Evolutionary conservation across 2,888 invertebrate genomes (phyloP).

Genomic region (Orthosia cruda): DNA sequence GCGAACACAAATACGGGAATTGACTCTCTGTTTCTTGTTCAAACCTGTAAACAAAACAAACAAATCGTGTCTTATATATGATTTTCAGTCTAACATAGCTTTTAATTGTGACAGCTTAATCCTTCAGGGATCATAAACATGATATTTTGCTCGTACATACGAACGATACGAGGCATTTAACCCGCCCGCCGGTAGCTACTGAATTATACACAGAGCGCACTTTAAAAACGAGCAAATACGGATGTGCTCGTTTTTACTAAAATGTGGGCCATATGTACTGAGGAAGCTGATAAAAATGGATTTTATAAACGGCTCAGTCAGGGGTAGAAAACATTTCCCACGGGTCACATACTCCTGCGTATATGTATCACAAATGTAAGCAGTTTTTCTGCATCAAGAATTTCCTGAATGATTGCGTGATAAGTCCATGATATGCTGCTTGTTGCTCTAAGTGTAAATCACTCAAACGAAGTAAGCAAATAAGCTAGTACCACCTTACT

Average conservation of each 20-base stretch:
- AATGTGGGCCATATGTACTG: conserved; percentile 32
- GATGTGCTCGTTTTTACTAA: conserved; percentile 46
- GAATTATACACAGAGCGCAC: conserved; percentile 47
- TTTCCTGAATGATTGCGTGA: background rate
- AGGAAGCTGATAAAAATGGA: conserved; percentile 54
- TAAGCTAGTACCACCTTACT: background rate
- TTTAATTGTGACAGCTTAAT: too few relatives aligned
- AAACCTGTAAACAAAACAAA: too few relatives aligned
- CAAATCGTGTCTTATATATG: too few relatives aligned
- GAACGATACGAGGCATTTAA: too few relatives aligned
- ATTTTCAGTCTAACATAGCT: too few relatives aligned
- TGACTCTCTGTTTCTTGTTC: background rate
- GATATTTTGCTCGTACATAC: too few relatives aligned
- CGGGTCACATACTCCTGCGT: conserved; percentile 1
- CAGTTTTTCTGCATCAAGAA: background rate
- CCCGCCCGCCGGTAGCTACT: conserved; percentile 19
- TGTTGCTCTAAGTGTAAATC: background rate
- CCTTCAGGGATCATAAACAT: too few relatives aligned
- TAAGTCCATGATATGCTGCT: background rate
- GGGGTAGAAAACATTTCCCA: conserved; percentile 33
- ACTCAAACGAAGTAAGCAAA: background rate
- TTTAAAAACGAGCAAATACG: conserved; percentile 34
- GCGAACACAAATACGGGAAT: too few relatives aligned
- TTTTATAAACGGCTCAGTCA: conserved; percentile 14
- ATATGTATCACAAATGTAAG: background rate